Percentiles rank a stretch among this genome's conserved stretches.
Conservation (phyloP, 2,797 vertebrate species). For the Myotis daubentonii region DNA sequence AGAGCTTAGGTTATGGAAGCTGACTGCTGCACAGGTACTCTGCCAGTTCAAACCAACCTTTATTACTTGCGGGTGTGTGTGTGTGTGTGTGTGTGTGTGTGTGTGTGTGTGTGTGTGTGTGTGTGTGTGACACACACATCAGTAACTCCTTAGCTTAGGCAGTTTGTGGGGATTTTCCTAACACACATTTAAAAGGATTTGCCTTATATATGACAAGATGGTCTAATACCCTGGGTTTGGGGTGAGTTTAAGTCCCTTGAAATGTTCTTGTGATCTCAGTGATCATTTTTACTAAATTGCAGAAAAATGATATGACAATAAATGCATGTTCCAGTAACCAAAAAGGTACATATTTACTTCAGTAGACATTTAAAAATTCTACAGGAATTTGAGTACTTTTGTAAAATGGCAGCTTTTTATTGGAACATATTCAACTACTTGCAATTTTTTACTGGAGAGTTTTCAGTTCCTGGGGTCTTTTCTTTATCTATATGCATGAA, state of each 20-base stretch:
- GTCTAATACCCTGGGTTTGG: neutral
- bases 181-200: neutral
- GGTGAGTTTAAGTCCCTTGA: neutral
- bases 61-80: neutral
- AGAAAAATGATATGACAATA: neutral
- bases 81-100: neutral
- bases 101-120: neutral
- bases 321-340: neutral
- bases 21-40: neutral
- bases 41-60: neutral
- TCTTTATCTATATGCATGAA: neutral
- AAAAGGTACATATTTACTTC: neutral
- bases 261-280: neutral
- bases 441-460: neutral
- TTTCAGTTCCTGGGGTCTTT: neutral
- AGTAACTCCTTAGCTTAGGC: neutral
- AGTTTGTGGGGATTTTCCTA: neutral
- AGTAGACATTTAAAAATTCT: neutral
- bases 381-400: neutral
- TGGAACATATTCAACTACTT: neutral
- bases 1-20: accelerated
- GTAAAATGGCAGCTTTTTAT: neutral
- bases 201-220: neutral
- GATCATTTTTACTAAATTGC: neutral
- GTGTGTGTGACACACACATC: neutral